A percentile compares a stretch with the other conserved stretches of the same genome.
Evolutionary conservation across 2,888 invertebrate species (phyloP).

Genomic region (Lithophane ornitopus): DNA sequence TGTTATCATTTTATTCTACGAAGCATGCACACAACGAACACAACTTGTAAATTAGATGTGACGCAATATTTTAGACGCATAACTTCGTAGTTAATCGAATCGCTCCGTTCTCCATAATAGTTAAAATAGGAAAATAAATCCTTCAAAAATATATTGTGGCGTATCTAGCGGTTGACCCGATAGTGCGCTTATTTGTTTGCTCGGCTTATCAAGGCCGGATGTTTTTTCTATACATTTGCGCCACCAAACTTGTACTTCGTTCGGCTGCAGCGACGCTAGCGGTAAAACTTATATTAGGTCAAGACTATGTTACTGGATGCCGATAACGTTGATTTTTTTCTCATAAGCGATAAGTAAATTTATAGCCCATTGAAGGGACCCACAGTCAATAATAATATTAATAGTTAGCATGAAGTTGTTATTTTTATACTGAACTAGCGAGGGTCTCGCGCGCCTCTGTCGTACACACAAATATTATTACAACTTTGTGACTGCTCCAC

Average conservation of each 20-base stretch:
- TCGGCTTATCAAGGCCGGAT: conserved; percentile 90
- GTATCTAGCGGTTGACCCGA: conserved; percentile 89
- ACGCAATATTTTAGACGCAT: conserved; percentile 30
- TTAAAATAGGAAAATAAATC: conserved; percentile 80
- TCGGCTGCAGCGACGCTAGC: conserved; percentile 82
- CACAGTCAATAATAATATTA: conserved; percentile 72
- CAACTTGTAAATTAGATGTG: conserved; percentile 23
- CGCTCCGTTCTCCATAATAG: conserved; percentile 63
- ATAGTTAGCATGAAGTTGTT: conserved; percentile 63
- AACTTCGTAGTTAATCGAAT: conserved; percentile 36
- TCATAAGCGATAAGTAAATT: conserved; percentile 74
- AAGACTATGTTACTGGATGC: conserved; percentile 82
- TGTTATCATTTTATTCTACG: conserved; percentile 61
- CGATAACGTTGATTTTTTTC: conserved; percentile 83
- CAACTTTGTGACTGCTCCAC: conserved; percentile 35
- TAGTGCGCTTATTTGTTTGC: conserved; percentile 90
- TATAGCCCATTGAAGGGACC: conserved; percentile 69
- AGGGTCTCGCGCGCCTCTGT: conserved; percentile 23
- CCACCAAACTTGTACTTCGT: conserved; percentile 86
- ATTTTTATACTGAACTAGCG: conserved; percentile 57
- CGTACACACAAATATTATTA: conserved; percentile 42
- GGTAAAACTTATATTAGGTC: conserved; percentile 86
- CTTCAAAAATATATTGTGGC: conserved; percentile 83
- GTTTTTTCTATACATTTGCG: conserved; percentile 90
- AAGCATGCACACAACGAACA: conserved; percentile 42